Conservation (phyloP, 2,888 invertebrate species). For the Spisula subtruncata region DNA sequence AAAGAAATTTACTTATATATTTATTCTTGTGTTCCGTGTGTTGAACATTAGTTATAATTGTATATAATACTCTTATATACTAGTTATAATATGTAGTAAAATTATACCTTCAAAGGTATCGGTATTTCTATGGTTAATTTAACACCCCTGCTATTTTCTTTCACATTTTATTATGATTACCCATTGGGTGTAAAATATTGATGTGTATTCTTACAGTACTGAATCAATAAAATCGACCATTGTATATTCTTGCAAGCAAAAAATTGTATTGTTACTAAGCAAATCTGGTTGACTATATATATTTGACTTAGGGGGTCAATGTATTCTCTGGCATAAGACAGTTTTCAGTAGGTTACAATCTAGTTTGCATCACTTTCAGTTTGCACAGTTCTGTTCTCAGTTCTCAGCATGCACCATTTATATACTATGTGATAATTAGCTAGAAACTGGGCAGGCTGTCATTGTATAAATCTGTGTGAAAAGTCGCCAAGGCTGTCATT, state of each 20-base stretch:
- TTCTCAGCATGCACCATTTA: background rate
- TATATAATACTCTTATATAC: too few species aligned
- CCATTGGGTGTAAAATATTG: constrained; percentile 8
- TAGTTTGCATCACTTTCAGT: too few species aligned
- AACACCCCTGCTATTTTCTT: constrained; percentile 26
- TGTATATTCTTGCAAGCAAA: background rate
- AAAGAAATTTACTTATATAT: too few species aligned
- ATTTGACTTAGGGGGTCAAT: constrained; percentile 16
- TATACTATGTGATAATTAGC: constrained; percentile 9
- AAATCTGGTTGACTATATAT: background rate
- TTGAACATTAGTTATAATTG: too few species aligned
- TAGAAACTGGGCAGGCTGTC: background rate
- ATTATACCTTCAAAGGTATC: background rate
- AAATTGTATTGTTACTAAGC: constrained; percentile 11
- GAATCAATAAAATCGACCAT: background rate
- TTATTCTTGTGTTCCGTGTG: too few species aligned
- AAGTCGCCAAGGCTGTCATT: background rate
- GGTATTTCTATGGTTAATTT: background rate
- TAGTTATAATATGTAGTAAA: background rate
- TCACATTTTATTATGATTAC: constrained; percentile 3
- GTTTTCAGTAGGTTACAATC: background rate
- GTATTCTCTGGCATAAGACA: background rate
- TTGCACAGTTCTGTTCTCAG: too few species aligned
- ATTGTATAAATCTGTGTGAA: background rate
- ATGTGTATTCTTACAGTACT: constrained; percentile 12